A percentile compares a stretch with the other conserved stretches of the same genome.
phyloP scores from a whole-genome alignment of 2,888 invertebrate species.

The Dynastes tityus region DNA sequence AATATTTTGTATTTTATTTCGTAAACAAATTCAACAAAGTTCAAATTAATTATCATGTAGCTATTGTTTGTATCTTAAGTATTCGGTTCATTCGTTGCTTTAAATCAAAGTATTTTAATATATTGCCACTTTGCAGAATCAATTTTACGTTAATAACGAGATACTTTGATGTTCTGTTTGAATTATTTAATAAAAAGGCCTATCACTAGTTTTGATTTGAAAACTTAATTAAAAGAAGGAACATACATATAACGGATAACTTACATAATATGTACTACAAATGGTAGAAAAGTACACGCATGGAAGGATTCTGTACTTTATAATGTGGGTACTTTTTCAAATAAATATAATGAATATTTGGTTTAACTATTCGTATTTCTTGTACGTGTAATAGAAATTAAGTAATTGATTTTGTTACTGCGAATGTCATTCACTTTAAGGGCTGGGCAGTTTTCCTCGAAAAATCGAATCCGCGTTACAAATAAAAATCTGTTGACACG shows the following conservation, averaged over 20 bases:
- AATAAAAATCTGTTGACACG: slow-evolving; percentile 1
- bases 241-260: too few species aligned
- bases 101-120: too few species aligned
- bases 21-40: not conserved
- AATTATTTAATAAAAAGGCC: too few species aligned
- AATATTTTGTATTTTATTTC: too few species aligned
- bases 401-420: not conserved
- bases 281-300: too few species aligned
- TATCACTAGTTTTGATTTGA: too few species aligned
- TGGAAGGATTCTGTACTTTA: not conserved
- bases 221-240: too few species aligned
- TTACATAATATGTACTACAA: too few species aligned
- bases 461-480: not conserved
- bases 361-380: not conserved
- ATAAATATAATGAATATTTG: not conserved
- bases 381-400: not conserved
- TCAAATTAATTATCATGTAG: not conserved
- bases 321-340: not conserved
- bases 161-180: too few species aligned
- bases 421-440: not conserved
- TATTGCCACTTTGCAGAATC: too few species aligned
- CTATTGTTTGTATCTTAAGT: not conserved
- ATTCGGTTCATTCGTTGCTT: not conserved
- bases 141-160: too few species aligned
- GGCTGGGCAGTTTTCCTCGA: not conserved